A percentile compares a stretch with the other conserved stretches of the same genome.
These are phyloP conservation scores for Micropterix aruncella DNA, from an alignment of 2,888 invertebrate genomes.

Conservation along the genomic window DNA sequence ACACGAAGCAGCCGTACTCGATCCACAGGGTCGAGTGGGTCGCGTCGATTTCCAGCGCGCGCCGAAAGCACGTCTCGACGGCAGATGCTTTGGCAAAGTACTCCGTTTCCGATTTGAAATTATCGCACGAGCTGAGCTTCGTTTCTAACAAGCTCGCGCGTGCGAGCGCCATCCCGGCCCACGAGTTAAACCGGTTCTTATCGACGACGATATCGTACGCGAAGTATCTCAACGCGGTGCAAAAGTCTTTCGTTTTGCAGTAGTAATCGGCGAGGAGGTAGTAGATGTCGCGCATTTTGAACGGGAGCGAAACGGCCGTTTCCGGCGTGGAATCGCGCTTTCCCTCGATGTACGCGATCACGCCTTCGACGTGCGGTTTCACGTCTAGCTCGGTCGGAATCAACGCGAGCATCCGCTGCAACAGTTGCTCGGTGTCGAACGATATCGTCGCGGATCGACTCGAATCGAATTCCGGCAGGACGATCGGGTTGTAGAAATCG, in stretches of 20 bases:
- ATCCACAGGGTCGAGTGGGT: constrained; percentile 70
- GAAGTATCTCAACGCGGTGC: constrained; percentile 67
- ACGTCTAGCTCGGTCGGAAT: constrained; percentile 58
- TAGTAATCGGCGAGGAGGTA: constrained; percentile 88
- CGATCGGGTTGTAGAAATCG: constrained; percentile 67
- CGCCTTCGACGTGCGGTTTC: constrained; percentile 41
- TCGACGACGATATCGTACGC: constrained; percentile 70
- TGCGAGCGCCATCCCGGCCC: constrained; percentile 82
- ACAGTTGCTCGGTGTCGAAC: constrained; percentile 63
- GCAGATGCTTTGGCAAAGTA: constrained; percentile 55
- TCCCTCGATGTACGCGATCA: constrained; percentile 56
- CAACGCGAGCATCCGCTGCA: constrained; percentile 52
- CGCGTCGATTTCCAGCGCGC: constrained; percentile 61
- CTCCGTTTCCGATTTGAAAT: constrained; percentile 42
- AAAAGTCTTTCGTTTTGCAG: constrained; percentile 73
- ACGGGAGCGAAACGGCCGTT: constrained; percentile 37
- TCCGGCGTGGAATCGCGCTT: constrained; percentile 37
- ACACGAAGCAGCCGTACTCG: constrained; percentile 83
- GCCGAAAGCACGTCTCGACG: constrained; percentile 67
- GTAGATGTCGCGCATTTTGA: constrained; percentile 59
- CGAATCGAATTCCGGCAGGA: constrained; percentile 71
- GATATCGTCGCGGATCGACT: constrained; percentile 59
- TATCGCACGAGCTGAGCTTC: constrained; percentile 61
- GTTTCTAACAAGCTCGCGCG: constrained; percentile 66
- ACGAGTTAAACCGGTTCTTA: constrained; percentile 72